Evolutionary conservation across 2,797 vertebrate species (phyloP).

Genomic region (Rhabdomys pumilio): DNA sequence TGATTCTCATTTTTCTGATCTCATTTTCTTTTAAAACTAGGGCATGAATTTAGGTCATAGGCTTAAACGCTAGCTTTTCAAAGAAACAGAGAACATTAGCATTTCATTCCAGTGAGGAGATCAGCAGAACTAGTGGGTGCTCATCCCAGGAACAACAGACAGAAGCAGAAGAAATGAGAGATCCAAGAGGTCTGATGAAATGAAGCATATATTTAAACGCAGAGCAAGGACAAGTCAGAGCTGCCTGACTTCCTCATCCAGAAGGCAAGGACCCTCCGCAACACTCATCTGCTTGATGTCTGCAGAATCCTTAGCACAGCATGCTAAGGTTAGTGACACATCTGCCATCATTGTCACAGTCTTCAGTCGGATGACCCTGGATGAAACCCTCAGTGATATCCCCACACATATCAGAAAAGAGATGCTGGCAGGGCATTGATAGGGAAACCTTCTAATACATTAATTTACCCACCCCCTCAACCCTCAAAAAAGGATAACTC

Average conservation of each 20-base stretch:
- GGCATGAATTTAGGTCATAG: conserved; percentile 47
- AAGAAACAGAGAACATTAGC: conserved; percentile 46
- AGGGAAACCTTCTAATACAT: background rate
- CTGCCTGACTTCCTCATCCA: background rate
- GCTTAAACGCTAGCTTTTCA: conserved; percentile 30
- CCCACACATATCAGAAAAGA: background rate
- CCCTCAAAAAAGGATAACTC: background rate
- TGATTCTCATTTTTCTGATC: conserved; percentile 32
- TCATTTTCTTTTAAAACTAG: conserved; percentile 54
- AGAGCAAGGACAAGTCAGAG: conserved; percentile 15
- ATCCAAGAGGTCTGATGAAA: background rate
- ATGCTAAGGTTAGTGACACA: background rate
- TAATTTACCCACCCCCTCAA: background rate
- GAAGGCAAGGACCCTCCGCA: background rate
- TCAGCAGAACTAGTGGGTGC: background rate
- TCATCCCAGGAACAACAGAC: background rate
- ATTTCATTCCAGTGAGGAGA: background rate
- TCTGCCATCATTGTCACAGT: background rate
- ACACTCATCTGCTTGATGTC: background rate
- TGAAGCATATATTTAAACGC: background rate
- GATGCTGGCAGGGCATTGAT: conserved; percentile 3
- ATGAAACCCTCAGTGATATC: background rate
- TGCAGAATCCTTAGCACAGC: background rate
- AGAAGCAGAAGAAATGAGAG: conserved; percentile 26
- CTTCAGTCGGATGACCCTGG: background rate